These are phyloP conservation scores for Myopa tessellatipennis DNA, from an alignment of 2,888 invertebrate species.

Conservation along the genomic window DNA sequence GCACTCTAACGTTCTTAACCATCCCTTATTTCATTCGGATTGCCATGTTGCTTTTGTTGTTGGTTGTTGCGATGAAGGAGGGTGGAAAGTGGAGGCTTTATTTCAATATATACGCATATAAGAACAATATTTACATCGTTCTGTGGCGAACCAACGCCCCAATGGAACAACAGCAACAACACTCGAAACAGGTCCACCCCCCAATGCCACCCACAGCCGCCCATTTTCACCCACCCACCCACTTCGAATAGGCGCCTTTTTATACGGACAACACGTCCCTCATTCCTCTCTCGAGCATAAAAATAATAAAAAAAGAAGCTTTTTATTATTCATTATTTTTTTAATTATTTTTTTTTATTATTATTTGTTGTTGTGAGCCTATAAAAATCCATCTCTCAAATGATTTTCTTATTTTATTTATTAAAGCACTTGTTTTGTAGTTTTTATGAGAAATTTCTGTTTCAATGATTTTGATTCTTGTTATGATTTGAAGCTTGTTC, in stretches of 20 bases:
- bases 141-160: constrained; percentile 9
- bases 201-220: neutral
- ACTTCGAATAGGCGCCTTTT: constrained; percentile 20
- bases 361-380: neutral
- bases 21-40: neutral
- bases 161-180: neutral
- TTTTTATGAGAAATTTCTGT: too few species aligned
- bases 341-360: neutral
- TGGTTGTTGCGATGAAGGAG: neutral
- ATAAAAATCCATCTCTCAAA: too few species aligned
- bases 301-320: too few species aligned
- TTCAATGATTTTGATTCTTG: too few species aligned
- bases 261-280: too few species aligned
- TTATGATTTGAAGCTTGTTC: too few species aligned
- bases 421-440: too few species aligned
- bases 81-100: too few species aligned
- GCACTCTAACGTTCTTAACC: neutral
- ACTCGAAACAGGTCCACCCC: neutral
- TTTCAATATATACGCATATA: too few species aligned
- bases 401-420: too few species aligned
- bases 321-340: neutral
- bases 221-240: neutral
- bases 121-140: neutral
- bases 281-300: too few species aligned
- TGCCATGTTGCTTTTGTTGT: neutral